Evolutionary conservation across 2,113 vertebrate genomes (phyloP), one percentile per base, ranked within the genome.

Genomic region (Vanacampus margaritifer): DNA sequence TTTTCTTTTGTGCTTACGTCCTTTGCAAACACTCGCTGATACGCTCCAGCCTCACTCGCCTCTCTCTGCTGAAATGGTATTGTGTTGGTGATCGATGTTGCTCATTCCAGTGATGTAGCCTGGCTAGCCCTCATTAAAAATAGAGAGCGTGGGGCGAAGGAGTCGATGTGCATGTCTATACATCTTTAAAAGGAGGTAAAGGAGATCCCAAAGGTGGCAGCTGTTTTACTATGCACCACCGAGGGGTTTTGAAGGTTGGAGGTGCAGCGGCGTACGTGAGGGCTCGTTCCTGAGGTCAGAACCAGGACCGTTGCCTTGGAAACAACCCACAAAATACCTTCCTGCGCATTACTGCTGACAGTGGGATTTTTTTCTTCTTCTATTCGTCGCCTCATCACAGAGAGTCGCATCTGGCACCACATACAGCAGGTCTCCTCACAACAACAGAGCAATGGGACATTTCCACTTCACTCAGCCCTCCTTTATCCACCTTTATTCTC

Each of bases 71-170:
- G 73, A 85, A 83, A 85, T 72, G 67, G 74, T 84, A 83, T 87
- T 89, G 84, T 86, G 80, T 83, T 82, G 79, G 74, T 94, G 95
- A 96, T 94, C 93, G 92, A 96, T 96, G 90, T 89, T 83, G 92
- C 94, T 95, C 95, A 95, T 95, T 94, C 94, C 90, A 90, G 74
- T 75, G 90, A 93, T 89, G 92, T 90, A 91, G 87, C 87, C 84
- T 82, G 92, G 88, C 82, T 88, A 81, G 84, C 89, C 92, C 93
- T 93, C 93, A 95, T 97, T 95, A 96, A 95, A 96, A 94, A 97
- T 94, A 92, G 91, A 95, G 95, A 91, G 88, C 89, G 89, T 80
- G 54, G 67, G 62, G 70, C 60, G 72, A 75, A 73, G 57, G 84
- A 63, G 53, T 46, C 64, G 57, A 66, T 74, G 57, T 68, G 46